Evolutionary conservation across 2,888 invertebrate genomes (phyloP).

Genomic region (Anagyrus pseudococci): DNA sequence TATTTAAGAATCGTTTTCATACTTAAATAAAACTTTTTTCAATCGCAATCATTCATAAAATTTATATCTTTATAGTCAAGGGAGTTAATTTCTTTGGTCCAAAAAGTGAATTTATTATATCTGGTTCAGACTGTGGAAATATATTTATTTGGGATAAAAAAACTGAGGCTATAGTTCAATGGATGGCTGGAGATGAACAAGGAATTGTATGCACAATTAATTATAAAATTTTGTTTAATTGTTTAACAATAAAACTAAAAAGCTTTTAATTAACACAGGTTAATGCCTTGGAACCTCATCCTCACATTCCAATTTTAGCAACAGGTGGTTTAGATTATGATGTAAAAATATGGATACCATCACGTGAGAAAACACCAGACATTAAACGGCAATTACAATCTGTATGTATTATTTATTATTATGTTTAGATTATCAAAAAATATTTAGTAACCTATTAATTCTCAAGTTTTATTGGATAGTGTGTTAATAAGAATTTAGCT

Average conservation of each 20-base stretch:
- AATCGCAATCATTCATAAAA: not conserved
- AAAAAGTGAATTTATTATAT: conserved; percentile 86
- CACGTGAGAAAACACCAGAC: conserved; percentile 60
- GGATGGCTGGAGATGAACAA: conserved; percentile 79
- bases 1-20: conserved; percentile 34
- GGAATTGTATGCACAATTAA: conserved; percentile 72
- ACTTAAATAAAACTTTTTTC: not conserved
- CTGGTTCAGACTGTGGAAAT: conserved; percentile 93
- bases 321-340: conserved; percentile 92
- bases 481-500: conserved; percentile 43
- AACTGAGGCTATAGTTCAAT: conserved; percentile 88
- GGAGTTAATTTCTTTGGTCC: conserved; percentile 95
- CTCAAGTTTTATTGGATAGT: conserved; percentile 44
- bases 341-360: conserved; percentile 92
- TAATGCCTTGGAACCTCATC: conserved; percentile 92
- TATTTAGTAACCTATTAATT: conserved; percentile 54
- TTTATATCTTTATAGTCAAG: conserved; percentile 69
- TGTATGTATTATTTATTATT: conserved; percentile 20
- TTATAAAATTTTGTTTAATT: conserved; percentile 12
- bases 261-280: conserved; percentile 65
- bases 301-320: conserved; percentile 83
- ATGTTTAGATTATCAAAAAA: not conserved
- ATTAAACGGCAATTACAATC: conserved; percentile 25
- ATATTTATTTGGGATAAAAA: conserved; percentile 90
- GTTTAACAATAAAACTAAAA: conserved; percentile 8